A percentile compares a stretch with the other conserved stretches of the same genome.
Conservation (phyloP, 2,888 invertebrate genomes). For the Lithophane socia region DNA sequence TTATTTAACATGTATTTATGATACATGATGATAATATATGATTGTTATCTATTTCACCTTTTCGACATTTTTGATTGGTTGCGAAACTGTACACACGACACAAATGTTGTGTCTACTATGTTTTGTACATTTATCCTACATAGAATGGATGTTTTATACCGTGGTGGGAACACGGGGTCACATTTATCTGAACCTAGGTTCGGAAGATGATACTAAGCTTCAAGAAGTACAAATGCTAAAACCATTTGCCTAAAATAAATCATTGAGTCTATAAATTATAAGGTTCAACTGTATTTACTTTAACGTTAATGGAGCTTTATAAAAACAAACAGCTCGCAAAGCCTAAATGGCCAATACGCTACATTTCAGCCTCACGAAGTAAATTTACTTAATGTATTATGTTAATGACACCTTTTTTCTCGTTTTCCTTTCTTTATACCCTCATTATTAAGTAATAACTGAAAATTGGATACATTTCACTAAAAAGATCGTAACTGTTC, state of each 20-base stretch:
- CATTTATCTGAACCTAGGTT: background rate
- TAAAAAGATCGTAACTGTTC: background rate
- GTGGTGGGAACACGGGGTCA: no score
- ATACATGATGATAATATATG: no score
- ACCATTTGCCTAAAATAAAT: background rate
- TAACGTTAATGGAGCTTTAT: constrained; percentile 38
- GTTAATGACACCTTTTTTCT: constrained; percentile 33
- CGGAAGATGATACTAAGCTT: background rate
- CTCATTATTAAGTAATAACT: constrained; percentile 31
- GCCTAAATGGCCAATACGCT: constrained; percentile 38
- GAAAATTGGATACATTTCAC: background rate
- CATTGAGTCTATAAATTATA: constrained; percentile 2
- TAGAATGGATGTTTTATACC: no score
- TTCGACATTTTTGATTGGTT: no score
- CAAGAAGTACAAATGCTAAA: background rate
- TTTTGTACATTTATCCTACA: no score
- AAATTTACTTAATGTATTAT: constrained; percentile 47
- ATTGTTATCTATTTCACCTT: no score
- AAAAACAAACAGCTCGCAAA: constrained; percentile 27
- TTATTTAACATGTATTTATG: no score
- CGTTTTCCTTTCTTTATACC: constrained; percentile 13
- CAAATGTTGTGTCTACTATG: no score
- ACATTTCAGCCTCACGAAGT: constrained; percentile 33
- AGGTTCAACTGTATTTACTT: constrained; percentile 35
- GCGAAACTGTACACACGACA: no score